Evolutionary conservation across 2,113 vertebrate species (phyloP).

Genomic region (Bathybates hornii): DNA sequence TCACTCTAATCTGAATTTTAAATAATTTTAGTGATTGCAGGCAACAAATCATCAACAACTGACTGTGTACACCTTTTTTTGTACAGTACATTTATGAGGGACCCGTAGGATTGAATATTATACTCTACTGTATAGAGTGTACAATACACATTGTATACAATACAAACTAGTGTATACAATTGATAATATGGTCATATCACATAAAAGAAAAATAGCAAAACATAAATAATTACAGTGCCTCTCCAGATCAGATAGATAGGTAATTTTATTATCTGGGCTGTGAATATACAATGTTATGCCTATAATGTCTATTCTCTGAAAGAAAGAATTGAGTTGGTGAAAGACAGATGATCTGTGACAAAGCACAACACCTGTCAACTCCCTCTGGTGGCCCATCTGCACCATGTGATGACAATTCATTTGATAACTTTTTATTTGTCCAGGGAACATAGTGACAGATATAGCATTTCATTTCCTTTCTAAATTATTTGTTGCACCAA

Average conservation of each 20-base stretch:
- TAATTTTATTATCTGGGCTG: neutral
- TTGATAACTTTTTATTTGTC: neutral
- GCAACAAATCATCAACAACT: neutral
- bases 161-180: neutral
- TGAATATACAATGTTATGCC: neutral
- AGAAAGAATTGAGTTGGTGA: neutral
- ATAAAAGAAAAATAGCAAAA: neutral
- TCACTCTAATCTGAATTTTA: neutral
- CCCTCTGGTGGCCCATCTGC: neutral
- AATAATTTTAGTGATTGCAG: neutral
- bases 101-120: neutral
- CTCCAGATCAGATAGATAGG: neutral
- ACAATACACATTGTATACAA: neutral
- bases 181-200: neutral
- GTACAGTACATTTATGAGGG: neutral
- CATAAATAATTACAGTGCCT: neutral
- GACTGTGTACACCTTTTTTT: neutral
- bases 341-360: neutral
- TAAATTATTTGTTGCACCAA: neutral
- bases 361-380: neutral
- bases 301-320: neutral
- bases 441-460: neutral
- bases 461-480: neutral
- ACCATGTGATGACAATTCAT: neutral
- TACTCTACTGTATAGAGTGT: neutral